Evolutionary conservation across 2,113 vertebrate species (phyloP), one percentile per base, ranked within the genome.

Genomic region (Lutjanus erythropterus): DNA sequence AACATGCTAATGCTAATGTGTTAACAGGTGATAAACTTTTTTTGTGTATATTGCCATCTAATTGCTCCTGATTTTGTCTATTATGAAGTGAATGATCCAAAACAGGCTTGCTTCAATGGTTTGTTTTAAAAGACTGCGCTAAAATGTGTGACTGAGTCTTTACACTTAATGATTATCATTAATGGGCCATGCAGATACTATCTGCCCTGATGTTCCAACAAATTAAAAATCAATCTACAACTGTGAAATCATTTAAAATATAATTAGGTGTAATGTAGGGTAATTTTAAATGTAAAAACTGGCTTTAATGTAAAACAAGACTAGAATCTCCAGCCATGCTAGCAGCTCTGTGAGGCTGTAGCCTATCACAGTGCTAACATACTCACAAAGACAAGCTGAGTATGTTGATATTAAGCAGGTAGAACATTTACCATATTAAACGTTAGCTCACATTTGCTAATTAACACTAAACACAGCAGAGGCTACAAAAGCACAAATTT

Each of bases 81-180:
- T 71, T 16, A 75, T 71, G 46, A 37, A 37, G n/a, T 69, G 35
- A 79, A 50, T 31, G 18, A 66, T 8, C 59, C 59, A 58, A 5
- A 53, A 19, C 27, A 25, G 19, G n/a, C 31, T 47, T 12, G 69
- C 62, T 69, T 53, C 21, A 53, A 2, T 21, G 66, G 15, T 52
- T 78, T 59, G 53, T 23, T 47, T 64, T 19, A 5, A 62, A 14
- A 23, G 33, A 64, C 25, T 70, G 35, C 15, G 6, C 37, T 60
- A 37, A 83, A 65, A 60, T 21, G 33, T 44, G 37, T 64, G 77
- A 56, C 29, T n/a, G 10, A 68, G n/a, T 39, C 39, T 27, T 74
- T 29, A 44, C 7, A 42, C 27, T 52, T 73, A 72, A 77, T 46
- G 44, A 53, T 60, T 39, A 2, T 44, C 59, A 39, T 47, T 52